phyloP scores from a whole-genome alignment of 2,888 invertebrate species.

The Peribatodes rhomboidaria region DNA sequence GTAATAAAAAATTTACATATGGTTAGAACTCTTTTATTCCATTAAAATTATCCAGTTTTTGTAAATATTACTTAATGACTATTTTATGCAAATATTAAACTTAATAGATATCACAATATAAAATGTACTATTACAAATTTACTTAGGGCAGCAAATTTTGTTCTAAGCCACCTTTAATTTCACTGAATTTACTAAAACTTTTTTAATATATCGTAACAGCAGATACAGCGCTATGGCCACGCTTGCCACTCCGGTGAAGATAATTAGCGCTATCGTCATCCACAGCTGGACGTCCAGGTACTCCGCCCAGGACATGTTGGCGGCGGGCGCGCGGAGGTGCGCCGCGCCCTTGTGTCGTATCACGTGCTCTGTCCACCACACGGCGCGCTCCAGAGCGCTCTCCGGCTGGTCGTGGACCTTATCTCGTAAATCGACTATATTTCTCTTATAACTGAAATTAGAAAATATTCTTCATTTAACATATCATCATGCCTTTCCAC shows the following conservation, averaged over 20 bases:
- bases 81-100: too few relatives aligned
- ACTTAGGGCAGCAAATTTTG: not conserved
- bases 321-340: slow-evolving; percentile 70
- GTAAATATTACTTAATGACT: too few relatives aligned
- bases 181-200: not conserved
- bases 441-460: slow-evolving; percentile 48
- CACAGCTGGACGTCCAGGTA: slow-evolving; percentile 42
- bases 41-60: too few relatives aligned
- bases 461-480: not conserved
- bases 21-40: too few relatives aligned
- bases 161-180: not conserved
- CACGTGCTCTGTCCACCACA: slow-evolving; percentile 82
- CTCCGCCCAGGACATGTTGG: slow-evolving; percentile 58
- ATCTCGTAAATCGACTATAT: slow-evolving; percentile 51
- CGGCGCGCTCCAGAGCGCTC: slow-evolving; percentile 67
- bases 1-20: too few relatives aligned
- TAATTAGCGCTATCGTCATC: not conserved
- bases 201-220: not conserved
- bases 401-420: slow-evolving; percentile 70
- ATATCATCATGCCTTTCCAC: too few relatives aligned
- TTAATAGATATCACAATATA: too few relatives aligned
- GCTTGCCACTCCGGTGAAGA: not conserved
- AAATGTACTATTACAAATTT: not conserved
- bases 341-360: slow-evolving; percentile 72
- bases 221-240: not conserved